A percentile compares a stretch with the other conserved stretches of the same genome.
phyloP scores from a whole-genome alignment of 2,113 vertebrate genomes.

The Hemibagrus wyckioides region DNA sequence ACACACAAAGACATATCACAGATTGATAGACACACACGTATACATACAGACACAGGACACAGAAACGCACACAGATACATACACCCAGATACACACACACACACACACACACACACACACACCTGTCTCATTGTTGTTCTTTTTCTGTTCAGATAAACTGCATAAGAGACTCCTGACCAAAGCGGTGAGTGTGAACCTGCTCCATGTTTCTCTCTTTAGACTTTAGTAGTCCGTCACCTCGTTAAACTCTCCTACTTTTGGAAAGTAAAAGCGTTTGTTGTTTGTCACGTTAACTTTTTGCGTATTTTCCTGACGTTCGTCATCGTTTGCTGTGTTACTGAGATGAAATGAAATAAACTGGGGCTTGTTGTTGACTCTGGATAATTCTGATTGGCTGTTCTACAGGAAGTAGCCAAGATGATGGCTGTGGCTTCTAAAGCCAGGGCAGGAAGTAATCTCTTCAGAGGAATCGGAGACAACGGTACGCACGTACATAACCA shows the following conservation, averaged over 20 bases:
- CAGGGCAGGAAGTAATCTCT: slow-evolving; percentile 78
- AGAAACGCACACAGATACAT: too few species aligned
- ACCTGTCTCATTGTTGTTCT: not conserved
- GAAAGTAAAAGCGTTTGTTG: not conserved
- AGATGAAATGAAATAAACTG: not conserved
- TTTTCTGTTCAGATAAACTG: slow-evolving; percentile 66
- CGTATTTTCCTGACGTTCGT: too few species aligned
- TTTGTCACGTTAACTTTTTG: not conserved
- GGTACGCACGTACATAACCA: slow-evolving; percentile 68
- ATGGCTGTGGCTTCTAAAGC: slow-evolving; percentile 73
- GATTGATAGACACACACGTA: too few species aligned
- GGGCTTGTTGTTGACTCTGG: too few species aligned
- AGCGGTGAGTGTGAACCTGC: slow-evolving; percentile 59
- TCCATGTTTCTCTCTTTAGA: not conserved
- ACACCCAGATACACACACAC: too few species aligned
- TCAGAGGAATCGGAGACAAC: slow-evolving; percentile 89
- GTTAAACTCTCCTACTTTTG: not conserved
- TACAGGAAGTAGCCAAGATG: slow-evolving; percentile 81
- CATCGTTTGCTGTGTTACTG: too few species aligned
- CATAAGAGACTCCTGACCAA: slow-evolving; percentile 65
- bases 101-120: too few species aligned
- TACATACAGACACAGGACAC: too few species aligned
- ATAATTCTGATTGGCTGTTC: slow-evolving; percentile 14
- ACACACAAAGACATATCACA: too few species aligned
- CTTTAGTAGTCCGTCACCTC: not conserved